A percentile compares a stretch with the other conserved stretches of the same genome.
phyloP scores from a whole-genome alignment of 2,113 vertebrate genomes.

The Sander lucioperca region DNA sequence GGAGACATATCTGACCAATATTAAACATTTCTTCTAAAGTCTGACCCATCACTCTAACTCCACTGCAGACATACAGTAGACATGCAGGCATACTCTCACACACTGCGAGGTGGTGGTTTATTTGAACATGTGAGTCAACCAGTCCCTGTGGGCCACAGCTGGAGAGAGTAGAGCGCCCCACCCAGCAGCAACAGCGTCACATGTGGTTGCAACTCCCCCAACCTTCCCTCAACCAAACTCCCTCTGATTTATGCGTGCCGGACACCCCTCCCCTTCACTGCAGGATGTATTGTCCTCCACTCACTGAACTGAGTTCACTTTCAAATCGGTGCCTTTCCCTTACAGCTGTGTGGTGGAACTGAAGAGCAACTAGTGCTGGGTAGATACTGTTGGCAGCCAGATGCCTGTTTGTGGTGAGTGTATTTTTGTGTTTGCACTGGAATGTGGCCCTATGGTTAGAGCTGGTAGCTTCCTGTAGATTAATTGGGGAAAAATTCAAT shows the following conservation, averaged over 20 bases:
- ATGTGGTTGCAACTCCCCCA: constrained; percentile 61
- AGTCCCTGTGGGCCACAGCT: constrained; percentile 64
- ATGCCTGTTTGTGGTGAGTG: constrained; percentile 76
- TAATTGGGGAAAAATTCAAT: background rate
- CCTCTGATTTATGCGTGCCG: constrained; percentile 56
- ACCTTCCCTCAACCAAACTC: constrained; percentile 19
- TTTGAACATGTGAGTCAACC: constrained; percentile 75
- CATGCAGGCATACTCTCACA: constrained; percentile 22
- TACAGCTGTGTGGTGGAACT: constrained; percentile 42
- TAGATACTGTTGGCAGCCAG: constrained; percentile 49
- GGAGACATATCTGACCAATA: constrained; percentile 26
- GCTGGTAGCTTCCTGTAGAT: constrained; percentile 23
- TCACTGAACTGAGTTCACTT: constrained; percentile 57
- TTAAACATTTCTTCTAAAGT: background rate
- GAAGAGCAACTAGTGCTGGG: constrained; percentile 46
- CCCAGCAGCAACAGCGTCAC: constrained; percentile 68
- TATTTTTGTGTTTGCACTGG: constrained; percentile 61
- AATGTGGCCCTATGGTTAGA: constrained; percentile 38
- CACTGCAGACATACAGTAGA: constrained; percentile 37
- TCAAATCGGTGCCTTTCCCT: constrained; percentile 46
- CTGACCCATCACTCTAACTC: constrained; percentile 8
- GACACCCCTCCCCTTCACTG: constrained; percentile 61
- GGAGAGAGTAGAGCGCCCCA: constrained; percentile 67
- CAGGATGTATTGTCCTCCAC: constrained; percentile 70
- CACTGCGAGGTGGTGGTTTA: constrained; percentile 64